Evolutionary conservation across 2,113 vertebrate species (phyloP).

Genomic region (Catharus fuscescens): DNA sequence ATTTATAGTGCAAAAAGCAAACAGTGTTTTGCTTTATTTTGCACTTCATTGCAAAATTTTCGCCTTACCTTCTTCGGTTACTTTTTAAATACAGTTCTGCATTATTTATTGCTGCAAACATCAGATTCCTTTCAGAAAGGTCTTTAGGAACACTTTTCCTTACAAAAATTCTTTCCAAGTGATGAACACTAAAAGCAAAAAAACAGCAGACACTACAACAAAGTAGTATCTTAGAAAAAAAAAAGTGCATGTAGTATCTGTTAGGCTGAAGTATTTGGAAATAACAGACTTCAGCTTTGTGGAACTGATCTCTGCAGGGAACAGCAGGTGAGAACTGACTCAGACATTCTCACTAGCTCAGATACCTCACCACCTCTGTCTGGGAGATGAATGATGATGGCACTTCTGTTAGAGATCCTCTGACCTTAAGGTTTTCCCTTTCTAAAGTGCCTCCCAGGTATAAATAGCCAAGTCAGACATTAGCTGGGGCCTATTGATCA

Average conservation of each 20-base stretch:
- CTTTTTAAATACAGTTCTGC: background rate
- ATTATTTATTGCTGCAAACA: constrained; percentile 36
- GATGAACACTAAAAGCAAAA: background rate
- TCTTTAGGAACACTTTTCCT: background rate
- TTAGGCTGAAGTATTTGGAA: background rate
- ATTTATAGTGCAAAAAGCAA: background rate
- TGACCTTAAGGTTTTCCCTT: background rate
- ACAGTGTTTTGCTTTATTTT: background rate
- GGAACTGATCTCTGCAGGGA: background rate
- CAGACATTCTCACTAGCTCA: background rate
- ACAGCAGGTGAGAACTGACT: background rate
- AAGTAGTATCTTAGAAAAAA: background rate
- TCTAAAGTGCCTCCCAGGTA: background rate
- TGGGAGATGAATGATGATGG: background rate
- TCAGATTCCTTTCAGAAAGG: background rate
- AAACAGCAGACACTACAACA: background rate
- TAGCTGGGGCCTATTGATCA: background rate
- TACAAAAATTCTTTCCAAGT: background rate
- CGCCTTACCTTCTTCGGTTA: background rate
- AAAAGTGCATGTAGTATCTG: background rate
- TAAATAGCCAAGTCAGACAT: background rate
- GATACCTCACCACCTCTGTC: background rate
- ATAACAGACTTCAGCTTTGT: background rate
- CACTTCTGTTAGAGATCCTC: background rate
- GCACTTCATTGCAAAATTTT: background rate